phyloP scores from a whole-genome alignment of 2,113 vertebrate genomes.

The Urocynchramus pylzowi region DNA sequence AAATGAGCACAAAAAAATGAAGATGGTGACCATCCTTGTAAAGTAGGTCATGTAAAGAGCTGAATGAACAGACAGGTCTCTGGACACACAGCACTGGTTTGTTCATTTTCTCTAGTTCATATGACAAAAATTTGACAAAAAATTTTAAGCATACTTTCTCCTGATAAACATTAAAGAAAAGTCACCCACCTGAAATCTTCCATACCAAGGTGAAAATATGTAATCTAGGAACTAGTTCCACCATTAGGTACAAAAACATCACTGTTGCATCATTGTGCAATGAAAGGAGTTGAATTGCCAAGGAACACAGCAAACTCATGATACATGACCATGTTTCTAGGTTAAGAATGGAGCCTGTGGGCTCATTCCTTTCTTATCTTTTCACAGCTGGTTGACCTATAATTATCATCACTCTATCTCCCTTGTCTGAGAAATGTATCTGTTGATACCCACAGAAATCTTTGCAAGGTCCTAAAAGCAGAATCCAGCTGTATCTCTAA shows the following conservation, averaged over 20 bases:
- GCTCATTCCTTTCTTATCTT: background rate
- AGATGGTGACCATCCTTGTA: fast-evolving
- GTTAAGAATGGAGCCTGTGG: background rate
- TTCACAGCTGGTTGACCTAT: background rate
- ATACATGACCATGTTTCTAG: background rate
- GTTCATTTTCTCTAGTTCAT: background rate
- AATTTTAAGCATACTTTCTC: background rate
- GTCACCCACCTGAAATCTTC: background rate
- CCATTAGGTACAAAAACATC: background rate
- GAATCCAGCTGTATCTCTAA: background rate
- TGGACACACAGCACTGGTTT: background rate
- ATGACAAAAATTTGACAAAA: background rate
- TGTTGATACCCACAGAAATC: background rate
- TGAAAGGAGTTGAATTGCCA: background rate
- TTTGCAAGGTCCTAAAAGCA: background rate
- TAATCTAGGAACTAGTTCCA: background rate
- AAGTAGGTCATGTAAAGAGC: background rate
- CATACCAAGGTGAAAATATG: background rate
- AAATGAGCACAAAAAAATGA: background rate
- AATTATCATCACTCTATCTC: background rate
- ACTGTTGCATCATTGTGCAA: background rate
- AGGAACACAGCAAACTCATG: background rate
- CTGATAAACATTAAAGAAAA: background rate
- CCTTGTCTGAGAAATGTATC: background rate
- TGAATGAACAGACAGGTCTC: background rate